These are phyloP conservation scores for Talpa occidentalis DNA, from an alignment of 2,113 vertebrate genomes.

Conservation along the genomic window DNA sequence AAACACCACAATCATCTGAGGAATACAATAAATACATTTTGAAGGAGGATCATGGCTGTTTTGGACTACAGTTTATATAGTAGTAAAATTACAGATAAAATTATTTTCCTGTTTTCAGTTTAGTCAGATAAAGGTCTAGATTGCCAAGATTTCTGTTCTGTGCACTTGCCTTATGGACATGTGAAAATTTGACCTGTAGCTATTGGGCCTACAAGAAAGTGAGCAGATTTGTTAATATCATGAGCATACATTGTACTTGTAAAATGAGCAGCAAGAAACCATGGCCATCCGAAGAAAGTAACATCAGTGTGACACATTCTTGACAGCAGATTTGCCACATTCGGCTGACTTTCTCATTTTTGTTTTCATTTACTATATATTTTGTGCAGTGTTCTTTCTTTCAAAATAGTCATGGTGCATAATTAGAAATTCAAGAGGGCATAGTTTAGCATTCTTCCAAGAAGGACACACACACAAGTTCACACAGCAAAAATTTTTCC, in stretches of 20 bases:
- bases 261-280: not conserved
- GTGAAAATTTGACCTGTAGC: not conserved
- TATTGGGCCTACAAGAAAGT: not conserved
- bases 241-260: not conserved
- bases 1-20: not conserved
- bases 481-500: not conserved
- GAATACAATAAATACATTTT: not conserved
- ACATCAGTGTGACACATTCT: not conserved
- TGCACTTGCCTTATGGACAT: not conserved
- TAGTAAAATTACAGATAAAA: not conserved
- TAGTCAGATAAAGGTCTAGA: not conserved
- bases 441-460: not conserved
- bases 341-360: not conserved
- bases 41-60: not conserved
- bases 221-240: not conserved
- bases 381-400: not conserved
- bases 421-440: slow-evolving; percentile 40
- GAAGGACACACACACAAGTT: not conserved
- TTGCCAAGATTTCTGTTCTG: not conserved
- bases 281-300: not conserved
- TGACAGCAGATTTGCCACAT: not conserved
- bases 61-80: not conserved
- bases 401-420: not conserved
- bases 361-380: not conserved
- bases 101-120: not conserved